Conservation (phyloP, 2,113 vertebrate genomes). For the Poicephalus gulielmi region DNA sequence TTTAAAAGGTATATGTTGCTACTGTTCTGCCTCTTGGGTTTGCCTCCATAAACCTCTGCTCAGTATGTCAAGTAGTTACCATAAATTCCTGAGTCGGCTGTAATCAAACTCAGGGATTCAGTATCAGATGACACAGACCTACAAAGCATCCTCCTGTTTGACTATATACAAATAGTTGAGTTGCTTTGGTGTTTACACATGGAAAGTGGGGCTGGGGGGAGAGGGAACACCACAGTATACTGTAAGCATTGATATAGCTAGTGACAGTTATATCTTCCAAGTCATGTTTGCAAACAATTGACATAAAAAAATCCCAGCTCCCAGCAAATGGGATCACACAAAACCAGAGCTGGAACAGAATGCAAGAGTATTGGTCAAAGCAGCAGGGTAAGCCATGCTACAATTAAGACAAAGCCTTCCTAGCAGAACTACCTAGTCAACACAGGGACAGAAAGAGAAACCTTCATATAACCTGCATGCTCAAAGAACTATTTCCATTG, state of each 20-base stretch:
- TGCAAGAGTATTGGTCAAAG: background rate
- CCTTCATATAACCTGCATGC: background rate
- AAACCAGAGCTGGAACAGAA: background rate
- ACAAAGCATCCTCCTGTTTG: background rate
- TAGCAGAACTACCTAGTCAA: background rate
- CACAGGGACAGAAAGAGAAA: background rate
- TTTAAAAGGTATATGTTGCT: background rate
- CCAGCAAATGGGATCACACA: background rate
- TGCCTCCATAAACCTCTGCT: background rate
- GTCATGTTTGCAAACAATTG: background rate
- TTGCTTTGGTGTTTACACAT: background rate
- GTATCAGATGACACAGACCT: background rate
- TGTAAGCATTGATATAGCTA: background rate
- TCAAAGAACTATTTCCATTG: background rate
- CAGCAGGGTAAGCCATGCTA: background rate
- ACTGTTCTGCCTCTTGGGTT: background rate
- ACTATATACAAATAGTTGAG: background rate
- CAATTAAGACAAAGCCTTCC: background rate
- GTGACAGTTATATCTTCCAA: background rate
- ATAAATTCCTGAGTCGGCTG: background rate
- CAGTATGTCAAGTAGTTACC: background rate
- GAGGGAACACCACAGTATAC: background rate
- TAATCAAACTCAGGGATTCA: background rate
- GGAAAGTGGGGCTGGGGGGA: rapidly evolving
- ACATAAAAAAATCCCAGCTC: background rate